Conservation (phyloP, 2,888 invertebrate species). For the Helobdella robusta region DNA sequence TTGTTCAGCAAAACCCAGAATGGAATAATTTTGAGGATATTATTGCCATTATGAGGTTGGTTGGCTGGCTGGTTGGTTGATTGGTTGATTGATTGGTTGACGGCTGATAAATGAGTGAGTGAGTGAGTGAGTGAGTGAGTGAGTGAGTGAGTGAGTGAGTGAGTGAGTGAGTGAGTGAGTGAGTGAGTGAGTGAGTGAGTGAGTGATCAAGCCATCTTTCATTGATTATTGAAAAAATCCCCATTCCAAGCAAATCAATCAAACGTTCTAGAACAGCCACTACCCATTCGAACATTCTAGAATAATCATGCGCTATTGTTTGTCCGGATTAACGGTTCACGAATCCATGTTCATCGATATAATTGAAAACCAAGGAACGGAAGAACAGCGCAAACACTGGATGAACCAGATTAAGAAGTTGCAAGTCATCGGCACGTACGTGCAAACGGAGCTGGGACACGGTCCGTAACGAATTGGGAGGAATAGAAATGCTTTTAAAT, state of each 20-base stretch:
- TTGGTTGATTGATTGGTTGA: constrained; percentile 20
- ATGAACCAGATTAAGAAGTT: constrained; percentile 64
- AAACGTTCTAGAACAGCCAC: no score
- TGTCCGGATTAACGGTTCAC: constrained; percentile 57
- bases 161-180: constrained; percentile 24
- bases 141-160: constrained; percentile 20
- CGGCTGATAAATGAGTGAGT: constrained; percentile 15
- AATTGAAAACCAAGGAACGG: constrained; percentile 73
- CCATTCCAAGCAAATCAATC: no score
- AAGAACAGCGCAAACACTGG: constrained; percentile 80
- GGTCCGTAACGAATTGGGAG: constrained; percentile 46
- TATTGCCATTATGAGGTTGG: constrained; percentile 7
- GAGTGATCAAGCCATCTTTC: constrained; percentile 8
- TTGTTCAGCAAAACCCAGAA: neutral
- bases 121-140: constrained; percentile 23
- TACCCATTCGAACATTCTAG: constrained; percentile 15
- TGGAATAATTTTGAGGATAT: constrained; percentile 5
- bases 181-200: constrained; percentile 21
- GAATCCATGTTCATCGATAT: constrained; percentile 86
- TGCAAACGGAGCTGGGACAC: constrained; percentile 87
- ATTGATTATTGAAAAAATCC: no score
- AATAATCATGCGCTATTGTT: constrained; percentile 28
- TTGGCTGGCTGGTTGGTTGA: constrained; percentile 6
- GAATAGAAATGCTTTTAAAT: neutral
- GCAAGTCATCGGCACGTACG: constrained; percentile 80